Base-by-base conservation (phyloP, 2,888 invertebrate genomes). In the Tyria jacobaeae region DNA sequence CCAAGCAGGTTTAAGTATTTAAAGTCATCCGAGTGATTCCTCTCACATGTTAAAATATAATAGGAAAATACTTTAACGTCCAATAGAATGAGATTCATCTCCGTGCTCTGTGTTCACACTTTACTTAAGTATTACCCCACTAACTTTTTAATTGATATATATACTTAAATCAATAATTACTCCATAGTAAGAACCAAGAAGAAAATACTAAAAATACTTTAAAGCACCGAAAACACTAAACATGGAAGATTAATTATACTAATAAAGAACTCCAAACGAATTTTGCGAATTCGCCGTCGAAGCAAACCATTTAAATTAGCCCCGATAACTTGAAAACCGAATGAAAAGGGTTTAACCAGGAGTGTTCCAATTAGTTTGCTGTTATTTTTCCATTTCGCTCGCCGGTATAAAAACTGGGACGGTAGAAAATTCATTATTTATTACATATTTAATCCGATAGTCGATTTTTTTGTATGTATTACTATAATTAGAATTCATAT, bases 291-390 rank as follows among this genome's bases (percentile, higher is more conserved):
- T 86, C 82, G 79, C 86, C 84, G 85, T 75, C 84, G 87, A 81
- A 88, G 90, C 90, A 90, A 85, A 90, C 91, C 87, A 88, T 92
- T 92, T 92, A 92, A 93, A 92, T 92, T 92, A 92, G 89, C 86
- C 83, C 62, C 89, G 89, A 89, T 90, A 90, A 91, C 92, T 93
- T 88, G 89, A 87, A 87, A 90, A 89, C 84, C 84, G 84, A 90
- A 89, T 87, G 89, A 87, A 92, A 92, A 85, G 92, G 92, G 91
- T 89, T 91, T 88, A 86, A 87, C 85, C 89, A 87, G 88, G 87
- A 91, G 90, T 88, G 84, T 79, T 88, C 91, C 93, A 94, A 94
- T 94, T 93, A 93, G 90, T 88, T 90, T 87, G 90, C 90, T 92
- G 93, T 92, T 92, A 93, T 93, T 93, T 92, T 93, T 93, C 85